Evolutionary conservation across 2,888 invertebrate genomes (phyloP).

Genomic region (Biston betularia): DNA sequence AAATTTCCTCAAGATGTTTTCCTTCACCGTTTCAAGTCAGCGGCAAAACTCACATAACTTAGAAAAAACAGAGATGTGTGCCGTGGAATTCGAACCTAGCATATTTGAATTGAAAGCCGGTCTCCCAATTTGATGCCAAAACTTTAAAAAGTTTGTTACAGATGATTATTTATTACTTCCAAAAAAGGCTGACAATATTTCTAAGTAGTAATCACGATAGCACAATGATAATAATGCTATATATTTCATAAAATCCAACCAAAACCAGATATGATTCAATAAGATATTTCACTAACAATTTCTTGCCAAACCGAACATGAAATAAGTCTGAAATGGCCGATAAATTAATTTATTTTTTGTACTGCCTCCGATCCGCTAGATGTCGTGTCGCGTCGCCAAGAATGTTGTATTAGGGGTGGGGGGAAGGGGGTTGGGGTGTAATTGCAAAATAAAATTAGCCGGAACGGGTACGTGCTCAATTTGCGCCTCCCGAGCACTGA

Average conservation of each 20-base stretch:
- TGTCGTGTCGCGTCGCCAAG: constrained; percentile 73
- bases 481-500: constrained; percentile 84
- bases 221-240: neutral
- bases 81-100: no score
- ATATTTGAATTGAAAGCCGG: no score
- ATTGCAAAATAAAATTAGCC: constrained; percentile 87
- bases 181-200: neutral
- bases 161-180: no score
- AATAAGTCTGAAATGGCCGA: constrained; percentile 36
- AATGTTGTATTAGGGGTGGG: constrained; percentile 79
- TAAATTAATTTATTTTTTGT: constrained; percentile 49
- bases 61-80: no score
- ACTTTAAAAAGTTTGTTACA: no score
- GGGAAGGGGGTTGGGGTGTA: constrained; percentile 69
- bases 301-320: constrained; percentile 28
- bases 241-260: constrained; percentile 4
- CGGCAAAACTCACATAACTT: no score
- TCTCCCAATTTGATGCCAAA: no score
- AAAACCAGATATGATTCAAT: neutral
- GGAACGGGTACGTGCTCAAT: constrained; percentile 86
- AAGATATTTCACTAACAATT: constrained; percentile 8
- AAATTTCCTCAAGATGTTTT: no score
- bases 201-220: neutral
- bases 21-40: no score
- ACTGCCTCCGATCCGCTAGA: constrained; percentile 62